phyloP scores from a whole-genome alignment of 2,888 invertebrate genomes.

The Patella depressa region DNA sequence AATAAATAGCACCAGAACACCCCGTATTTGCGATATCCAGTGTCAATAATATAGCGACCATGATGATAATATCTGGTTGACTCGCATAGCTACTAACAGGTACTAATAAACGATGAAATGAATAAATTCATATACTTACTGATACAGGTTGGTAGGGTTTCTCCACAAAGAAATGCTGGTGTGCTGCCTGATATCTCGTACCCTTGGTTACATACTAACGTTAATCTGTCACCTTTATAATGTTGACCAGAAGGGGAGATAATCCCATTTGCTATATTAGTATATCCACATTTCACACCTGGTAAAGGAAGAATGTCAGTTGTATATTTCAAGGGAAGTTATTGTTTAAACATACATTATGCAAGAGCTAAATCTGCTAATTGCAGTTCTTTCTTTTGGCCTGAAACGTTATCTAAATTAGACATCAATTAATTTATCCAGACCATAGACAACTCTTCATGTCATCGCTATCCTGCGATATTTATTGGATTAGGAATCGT shows the following conservation, averaged over 20 bases:
- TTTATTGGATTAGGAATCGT: no score
- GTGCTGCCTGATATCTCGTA: slow-evolving; percentile 36
- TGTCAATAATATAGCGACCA: not conserved
- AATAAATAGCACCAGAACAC: no score
- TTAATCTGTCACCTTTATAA: slow-evolving; percentile 37
- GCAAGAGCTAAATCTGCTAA: no score
- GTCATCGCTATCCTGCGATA: no score
- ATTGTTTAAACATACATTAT: no score
- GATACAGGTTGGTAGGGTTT: slow-evolving; percentile 42
- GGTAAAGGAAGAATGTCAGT: not conserved
- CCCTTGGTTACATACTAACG: slow-evolving; percentile 49
- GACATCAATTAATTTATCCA: no score
- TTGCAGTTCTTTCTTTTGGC: no score
- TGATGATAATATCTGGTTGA: not conserved
- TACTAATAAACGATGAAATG: not conserved
- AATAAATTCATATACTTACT: slow-evolving; percentile 41
- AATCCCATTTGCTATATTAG: slow-evolving; percentile 21
- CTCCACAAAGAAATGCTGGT: slow-evolving; percentile 45
- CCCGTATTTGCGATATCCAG: not conserved
- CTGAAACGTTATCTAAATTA: no score
- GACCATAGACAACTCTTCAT: no score
- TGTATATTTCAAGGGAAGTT: no score
- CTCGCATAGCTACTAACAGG: not conserved
- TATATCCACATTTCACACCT: slow-evolving; percentile 25
- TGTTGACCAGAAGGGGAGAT: slow-evolving; percentile 7